phyloP scores from a whole-genome alignment of 2,113 vertebrate species.

The Octodon degus region DNA sequence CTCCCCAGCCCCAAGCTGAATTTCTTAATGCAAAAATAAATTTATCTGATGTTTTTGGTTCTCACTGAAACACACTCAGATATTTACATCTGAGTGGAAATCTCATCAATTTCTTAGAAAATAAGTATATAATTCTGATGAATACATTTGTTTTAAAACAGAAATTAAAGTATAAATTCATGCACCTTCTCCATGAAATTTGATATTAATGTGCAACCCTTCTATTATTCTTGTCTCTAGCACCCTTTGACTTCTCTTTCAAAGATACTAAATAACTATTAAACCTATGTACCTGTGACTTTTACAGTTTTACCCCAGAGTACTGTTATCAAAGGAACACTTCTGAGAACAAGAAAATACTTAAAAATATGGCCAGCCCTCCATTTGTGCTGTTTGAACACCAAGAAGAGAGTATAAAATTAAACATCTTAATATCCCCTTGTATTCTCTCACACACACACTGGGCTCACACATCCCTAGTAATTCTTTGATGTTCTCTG shows the following conservation, averaged over 20 bases:
- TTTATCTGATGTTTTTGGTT: conserved; percentile 20
- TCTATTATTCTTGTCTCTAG: background rate
- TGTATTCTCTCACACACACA: background rate
- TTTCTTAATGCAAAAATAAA: conserved; percentile 42
- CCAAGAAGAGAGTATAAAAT: background rate
- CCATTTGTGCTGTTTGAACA: background rate
- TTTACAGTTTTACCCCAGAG: background rate
- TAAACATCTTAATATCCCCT: background rate
- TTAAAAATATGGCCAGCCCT: background rate
- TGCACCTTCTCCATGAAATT: background rate
- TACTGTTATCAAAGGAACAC: background rate
- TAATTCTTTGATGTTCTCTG: background rate
- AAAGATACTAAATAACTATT: conserved; percentile 42
- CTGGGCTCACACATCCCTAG: background rate
- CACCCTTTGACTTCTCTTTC: conserved; percentile 45
- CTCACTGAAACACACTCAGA: background rate
- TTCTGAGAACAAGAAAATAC: background rate
- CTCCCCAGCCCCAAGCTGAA: background rate
- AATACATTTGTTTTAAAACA: conserved; percentile 34
- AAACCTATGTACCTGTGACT: background rate
- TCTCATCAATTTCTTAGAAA: conserved; percentile 31
- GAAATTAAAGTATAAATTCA: conserved; percentile 3
- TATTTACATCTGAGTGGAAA: background rate
- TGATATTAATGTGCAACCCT: background rate
- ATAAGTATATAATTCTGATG: conserved; percentile 4